Base-by-base conservation (phyloP, 2,888 invertebrate genomes). In the Chloromyia formosa region DNA sequence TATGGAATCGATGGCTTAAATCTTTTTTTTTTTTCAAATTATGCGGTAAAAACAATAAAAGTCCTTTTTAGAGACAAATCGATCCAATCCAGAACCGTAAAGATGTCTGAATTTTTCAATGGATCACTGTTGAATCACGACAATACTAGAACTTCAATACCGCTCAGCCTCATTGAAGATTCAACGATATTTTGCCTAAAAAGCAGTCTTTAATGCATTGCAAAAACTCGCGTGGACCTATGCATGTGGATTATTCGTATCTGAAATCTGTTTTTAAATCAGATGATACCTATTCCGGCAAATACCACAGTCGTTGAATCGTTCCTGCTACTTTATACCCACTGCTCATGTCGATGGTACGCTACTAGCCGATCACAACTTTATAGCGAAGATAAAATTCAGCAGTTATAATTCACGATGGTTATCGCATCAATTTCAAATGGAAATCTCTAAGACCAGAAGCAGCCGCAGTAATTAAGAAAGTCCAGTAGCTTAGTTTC, bases 401-500 rank as follows among this genome's bases (percentile, higher is more conserved):
- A 27, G 16, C 18, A 58, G 71, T 40, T 71, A 71, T 71, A 71
- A 71, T 71, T 71, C 71, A 71, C 35, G 71, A 71, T 71, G 35
- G 16, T 20, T 71, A 71, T 71, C 71, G 56, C 9, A 71, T 71
- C 53, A 40, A 40, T 69, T 71, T 71, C 58, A 56, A 71, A 71
- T 58, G 71, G 40, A 71, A 71, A 20, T 35, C 56, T 40, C 71
- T n/a, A 56, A 71, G n/a, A 71, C 71, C 71, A 71, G 71, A 71
- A 71, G 71, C 58, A 58, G 14, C 42, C 14, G 53, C n/a, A n/a
- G 71, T 71, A 71, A 71, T 71, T 71, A 71, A 71, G 71, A 71
- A 71, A 58, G 35, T 71, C 71, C 71, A 23, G 71, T 71, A 71
- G 71, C 71, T 71, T 71, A 20, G 71, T 58, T 56, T 71, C 71